These are phyloP conservation scores for Rhinichthys osculus DNA, from an alignment of 2,797 vertebrate genomes.

Conservation along the genomic window DNA sequence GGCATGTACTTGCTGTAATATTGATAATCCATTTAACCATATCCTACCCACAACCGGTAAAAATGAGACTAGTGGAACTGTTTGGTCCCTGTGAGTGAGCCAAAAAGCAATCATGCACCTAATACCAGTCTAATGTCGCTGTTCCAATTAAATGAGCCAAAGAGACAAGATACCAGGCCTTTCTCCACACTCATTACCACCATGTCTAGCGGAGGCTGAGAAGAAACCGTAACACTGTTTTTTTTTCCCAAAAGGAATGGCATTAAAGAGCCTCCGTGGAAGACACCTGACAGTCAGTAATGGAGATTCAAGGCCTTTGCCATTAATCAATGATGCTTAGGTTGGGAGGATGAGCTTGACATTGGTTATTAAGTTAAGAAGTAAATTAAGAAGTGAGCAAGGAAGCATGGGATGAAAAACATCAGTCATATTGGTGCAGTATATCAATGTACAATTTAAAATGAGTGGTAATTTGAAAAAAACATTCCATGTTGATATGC, in stretches of 20 bases:
- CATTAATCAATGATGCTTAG: slow-evolving; percentile 14
- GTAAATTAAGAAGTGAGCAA: background rate
- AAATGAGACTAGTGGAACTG: background rate
- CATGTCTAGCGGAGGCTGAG: slow-evolving; percentile 20
- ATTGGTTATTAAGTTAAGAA: background rate
- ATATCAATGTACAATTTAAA: background rate
- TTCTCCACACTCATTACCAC: slow-evolving; percentile 39
- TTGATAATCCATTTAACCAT: slow-evolving; percentile 12
- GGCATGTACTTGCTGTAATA: background rate
- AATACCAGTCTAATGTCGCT: slow-evolving; percentile 40
- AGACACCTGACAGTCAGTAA: slow-evolving; percentile 47
- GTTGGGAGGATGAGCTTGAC: background rate
- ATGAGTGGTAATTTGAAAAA: background rate
- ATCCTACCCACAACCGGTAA: background rate
- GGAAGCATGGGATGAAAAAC: background rate
- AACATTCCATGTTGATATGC: background rate
- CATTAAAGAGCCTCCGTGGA: slow-evolving; percentile 51
- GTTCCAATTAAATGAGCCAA: slow-evolving; percentile 25
- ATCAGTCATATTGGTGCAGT: background rate
- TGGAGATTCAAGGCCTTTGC: slow-evolving; percentile 31
- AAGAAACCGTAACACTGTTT: slow-evolving; percentile 17
- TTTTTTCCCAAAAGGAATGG: background rate
- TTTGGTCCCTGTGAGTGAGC: slow-evolving; percentile 8
- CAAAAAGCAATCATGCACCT: slow-evolving; percentile 37
- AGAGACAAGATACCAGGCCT: slow-evolving; percentile 23